Percentiles rank a stretch among this genome's conserved stretches.
phyloP scores from a whole-genome alignment of 2,888 invertebrate genomes.

The Acronicta leporina region DNA sequence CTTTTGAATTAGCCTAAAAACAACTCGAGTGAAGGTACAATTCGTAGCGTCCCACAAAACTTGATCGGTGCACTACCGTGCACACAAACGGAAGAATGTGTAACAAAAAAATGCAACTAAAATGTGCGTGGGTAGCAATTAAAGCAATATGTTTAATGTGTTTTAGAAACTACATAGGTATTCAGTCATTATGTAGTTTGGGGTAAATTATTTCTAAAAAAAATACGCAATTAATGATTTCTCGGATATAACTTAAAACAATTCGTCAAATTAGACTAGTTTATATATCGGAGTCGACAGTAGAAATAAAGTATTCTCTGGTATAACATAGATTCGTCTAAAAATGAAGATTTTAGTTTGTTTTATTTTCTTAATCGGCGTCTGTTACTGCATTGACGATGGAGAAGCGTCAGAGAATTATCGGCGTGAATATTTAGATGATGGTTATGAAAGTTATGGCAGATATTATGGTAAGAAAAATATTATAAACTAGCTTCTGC shows the following conservation, averaged over 20 bases:
- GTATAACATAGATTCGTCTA: neutral
- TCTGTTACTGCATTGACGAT: neutral
- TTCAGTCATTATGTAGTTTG: neutral
- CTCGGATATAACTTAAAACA: neutral
- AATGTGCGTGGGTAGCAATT: neutral
- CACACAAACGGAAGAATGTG: neutral
- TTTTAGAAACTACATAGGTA: neutral
- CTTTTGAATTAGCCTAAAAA: no score
- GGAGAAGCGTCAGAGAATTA: neutral
- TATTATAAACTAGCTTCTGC: no score
- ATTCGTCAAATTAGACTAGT: neutral
- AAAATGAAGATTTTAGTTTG: constrained; percentile 1
- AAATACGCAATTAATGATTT: neutral
- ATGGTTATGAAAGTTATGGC: neutral
- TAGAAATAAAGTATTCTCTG: neutral
- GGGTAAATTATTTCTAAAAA: neutral
- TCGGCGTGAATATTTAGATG: constrained; percentile 1
- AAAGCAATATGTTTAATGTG: neutral
- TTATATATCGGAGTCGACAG: neutral
- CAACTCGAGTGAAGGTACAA: no score
- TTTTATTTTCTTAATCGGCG: neutral
- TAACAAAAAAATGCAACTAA: neutral
- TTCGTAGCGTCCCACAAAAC: no score
- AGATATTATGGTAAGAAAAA: neutral
- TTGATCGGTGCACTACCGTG: no score